A percentile compares a stretch with the other conserved stretches of the same genome.
These are phyloP conservation scores for Fulmarus glacialis DNA, from an alignment of 2,113 vertebrate species.

Conservation along the genomic window DNA sequence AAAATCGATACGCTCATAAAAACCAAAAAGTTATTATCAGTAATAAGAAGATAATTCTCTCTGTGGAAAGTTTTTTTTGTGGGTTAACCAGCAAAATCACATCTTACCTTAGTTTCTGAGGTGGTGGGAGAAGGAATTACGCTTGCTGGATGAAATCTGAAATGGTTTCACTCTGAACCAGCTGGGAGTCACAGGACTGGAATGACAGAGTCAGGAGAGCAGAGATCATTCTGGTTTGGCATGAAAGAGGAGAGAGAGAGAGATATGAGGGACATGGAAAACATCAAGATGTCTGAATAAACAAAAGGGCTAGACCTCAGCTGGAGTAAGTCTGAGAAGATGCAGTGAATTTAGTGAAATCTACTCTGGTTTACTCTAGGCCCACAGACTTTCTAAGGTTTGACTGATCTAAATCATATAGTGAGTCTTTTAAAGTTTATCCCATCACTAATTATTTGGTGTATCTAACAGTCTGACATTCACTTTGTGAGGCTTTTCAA, in stretches of 20 bases:
- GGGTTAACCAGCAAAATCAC: neutral
- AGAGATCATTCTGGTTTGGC: conserved; percentile 20
- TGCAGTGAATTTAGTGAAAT: neutral
- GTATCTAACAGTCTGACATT: neutral
- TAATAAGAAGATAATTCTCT: neutral
- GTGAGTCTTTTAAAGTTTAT: neutral
- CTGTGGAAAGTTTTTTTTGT: neutral
- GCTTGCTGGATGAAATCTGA: neutral
- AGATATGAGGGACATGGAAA: neutral
- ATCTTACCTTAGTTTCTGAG: neutral
- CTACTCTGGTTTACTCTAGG: neutral
- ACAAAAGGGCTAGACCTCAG: neutral
- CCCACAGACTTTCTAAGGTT: neutral
- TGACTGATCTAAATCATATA: neutral
- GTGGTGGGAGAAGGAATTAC: neutral
- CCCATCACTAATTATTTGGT: neutral
- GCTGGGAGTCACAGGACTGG: neutral
- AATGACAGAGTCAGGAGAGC: neutral
- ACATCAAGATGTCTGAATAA: neutral
- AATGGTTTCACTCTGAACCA: neutral
- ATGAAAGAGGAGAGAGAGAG: neutral
- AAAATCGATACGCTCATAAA: neutral
- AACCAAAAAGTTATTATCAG: neutral
- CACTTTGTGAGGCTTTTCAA: neutral
- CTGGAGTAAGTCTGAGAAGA: neutral